A percentile compares a stretch with the other conserved stretches of the same genome.
Conservation (phyloP, 2,113 vertebrate genomes). For the Pheucticus melanocephalus region DNA sequence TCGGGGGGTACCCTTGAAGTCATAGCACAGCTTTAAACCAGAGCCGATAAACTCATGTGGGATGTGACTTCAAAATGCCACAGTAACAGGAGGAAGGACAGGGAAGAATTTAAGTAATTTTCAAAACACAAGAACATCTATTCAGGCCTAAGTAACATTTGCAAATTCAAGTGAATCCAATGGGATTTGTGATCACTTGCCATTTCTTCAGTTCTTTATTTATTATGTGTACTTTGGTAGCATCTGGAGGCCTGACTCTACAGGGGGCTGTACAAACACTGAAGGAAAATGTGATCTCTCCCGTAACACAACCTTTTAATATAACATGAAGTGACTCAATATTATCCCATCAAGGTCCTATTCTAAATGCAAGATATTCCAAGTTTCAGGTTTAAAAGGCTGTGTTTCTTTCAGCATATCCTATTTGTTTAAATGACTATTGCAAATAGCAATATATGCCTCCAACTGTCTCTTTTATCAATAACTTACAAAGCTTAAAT, state of each 20-base stretch:
- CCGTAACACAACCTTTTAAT: not conserved
- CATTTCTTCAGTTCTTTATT: constrained; percentile 1
- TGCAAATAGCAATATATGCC: not conserved
- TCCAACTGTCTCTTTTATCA: not conserved
- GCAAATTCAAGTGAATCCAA: not conserved
- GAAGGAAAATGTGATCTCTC: not conserved
- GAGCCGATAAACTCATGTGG: not conserved
- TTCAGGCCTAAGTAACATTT: not conserved
- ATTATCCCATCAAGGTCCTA: not conserved
- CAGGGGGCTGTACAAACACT: not conserved
- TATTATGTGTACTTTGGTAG: not conserved
- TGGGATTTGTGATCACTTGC: not conserved
- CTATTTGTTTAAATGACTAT: not conserved
- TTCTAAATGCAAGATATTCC: not conserved
- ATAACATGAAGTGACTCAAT: not conserved
- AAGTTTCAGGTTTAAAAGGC: not conserved
- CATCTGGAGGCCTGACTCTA: not conserved
- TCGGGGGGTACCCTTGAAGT: not conserved
- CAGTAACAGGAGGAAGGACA: not conserved
- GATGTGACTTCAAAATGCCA: not conserved
- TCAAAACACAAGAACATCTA: not conserved
- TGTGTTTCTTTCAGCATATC: not conserved
- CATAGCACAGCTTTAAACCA: not conserved
- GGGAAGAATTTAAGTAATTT: not conserved
- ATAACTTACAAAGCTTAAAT: not conserved